Evolutionary conservation across 2,113 vertebrate species (phyloP).

Genomic region (Rhabdornis inornatus): DNA sequence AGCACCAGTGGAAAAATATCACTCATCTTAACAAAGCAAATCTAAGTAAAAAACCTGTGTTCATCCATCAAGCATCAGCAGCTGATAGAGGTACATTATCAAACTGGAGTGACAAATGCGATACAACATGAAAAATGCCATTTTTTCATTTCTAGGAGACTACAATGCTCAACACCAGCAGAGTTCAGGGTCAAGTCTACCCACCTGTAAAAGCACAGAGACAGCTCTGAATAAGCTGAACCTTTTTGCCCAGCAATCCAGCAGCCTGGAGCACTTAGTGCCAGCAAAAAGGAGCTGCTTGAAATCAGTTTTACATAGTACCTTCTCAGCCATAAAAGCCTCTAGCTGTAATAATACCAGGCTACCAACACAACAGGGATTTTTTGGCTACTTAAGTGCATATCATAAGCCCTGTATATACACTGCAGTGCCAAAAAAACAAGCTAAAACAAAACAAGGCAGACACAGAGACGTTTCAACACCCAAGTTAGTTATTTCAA

Average conservation of each 20-base stretch:
- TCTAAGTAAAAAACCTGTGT: neutral
- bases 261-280: neutral
- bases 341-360: neutral
- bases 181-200: neutral
- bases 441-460: conserved; percentile 30
- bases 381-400: neutral
- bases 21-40: neutral
- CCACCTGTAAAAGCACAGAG: neutral
- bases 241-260: neutral
- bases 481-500: neutral
- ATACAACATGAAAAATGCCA: neutral
- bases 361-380: neutral
- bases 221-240: neutral
- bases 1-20: neutral
- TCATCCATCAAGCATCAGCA: neutral
- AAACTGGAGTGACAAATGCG: neutral
- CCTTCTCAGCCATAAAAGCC: neutral
- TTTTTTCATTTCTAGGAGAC: neutral
- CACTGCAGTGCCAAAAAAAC: neutral
- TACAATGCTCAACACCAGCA: neutral
- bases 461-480: conserved; percentile 13
- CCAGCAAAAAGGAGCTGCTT: neutral
- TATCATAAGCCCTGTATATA: neutral
- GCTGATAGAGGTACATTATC: neutral
- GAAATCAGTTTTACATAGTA: neutral